phyloP scores from a whole-genome alignment of 2,888 invertebrate species.

The Thereva nobilitata region DNA sequence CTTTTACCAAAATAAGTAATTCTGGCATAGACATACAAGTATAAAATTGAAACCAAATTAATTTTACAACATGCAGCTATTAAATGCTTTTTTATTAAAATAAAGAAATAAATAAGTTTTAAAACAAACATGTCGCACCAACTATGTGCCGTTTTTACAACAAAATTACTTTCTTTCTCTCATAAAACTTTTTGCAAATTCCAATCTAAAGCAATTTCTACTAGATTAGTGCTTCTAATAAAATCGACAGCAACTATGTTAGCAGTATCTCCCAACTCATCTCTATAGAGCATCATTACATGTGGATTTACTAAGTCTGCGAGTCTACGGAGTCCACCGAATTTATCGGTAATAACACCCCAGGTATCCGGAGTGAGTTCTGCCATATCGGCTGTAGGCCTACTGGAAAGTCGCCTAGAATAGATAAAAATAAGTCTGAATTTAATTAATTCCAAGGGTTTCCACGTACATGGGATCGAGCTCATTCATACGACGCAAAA shows the following conservation, averaged over 20 bases:
- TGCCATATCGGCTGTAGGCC: constrained; percentile 68
- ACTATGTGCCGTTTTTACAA: not conserved
- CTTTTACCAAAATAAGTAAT: too few species aligned
- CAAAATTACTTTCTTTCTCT: not conserved
- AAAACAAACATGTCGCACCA: not conserved
- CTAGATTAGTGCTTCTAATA: constrained; percentile 64
- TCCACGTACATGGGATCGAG: constrained; percentile 52
- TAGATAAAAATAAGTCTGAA: constrained; percentile 6
- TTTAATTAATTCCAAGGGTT: not conserved
- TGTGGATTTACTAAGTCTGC: constrained; percentile 67
- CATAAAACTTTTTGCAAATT: constrained; percentile 49
- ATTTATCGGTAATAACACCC: constrained; percentile 63
- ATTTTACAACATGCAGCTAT: too few species aligned
- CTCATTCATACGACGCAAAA: constrained; percentile 56
- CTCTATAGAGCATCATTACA: constrained; percentile 63
- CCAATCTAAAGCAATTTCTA: constrained; percentile 58
- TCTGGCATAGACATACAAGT: too few species aligned
- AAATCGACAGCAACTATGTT: constrained; percentile 69
- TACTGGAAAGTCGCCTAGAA: constrained; percentile 50
- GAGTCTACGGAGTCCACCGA: constrained; percentile 65
- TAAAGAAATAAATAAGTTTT: not conserved
- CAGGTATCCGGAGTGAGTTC: constrained; percentile 67
- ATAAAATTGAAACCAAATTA: too few species aligned
- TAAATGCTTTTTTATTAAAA: too few species aligned
- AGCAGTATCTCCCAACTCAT: constrained; percentile 58